A percentile compares a stretch with the other conserved stretches of the same genome.
Evolutionary conservation across 1,140 invertebrate genomes (phyloP).

Genomic region (Ceratina australensis): DNA sequence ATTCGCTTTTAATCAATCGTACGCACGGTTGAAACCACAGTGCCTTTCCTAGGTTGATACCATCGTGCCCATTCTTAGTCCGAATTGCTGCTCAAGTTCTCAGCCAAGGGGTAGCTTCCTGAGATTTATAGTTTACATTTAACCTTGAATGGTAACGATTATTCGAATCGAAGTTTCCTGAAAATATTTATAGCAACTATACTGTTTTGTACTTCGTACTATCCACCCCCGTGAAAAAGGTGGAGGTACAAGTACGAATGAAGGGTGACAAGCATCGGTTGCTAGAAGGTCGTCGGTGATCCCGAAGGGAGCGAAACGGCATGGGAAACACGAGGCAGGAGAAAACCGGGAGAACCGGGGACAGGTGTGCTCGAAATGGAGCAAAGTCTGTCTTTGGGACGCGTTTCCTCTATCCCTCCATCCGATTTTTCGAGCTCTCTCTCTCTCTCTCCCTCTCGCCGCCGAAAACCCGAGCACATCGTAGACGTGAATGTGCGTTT

Average conservation of each 20-base stretch:
- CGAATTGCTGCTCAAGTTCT: too few species aligned
- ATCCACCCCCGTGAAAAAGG: not conserved
- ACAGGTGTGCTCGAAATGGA: slow-evolving; percentile 74
- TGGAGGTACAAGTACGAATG: too few species aligned
- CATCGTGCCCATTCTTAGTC: too few species aligned
- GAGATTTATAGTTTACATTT: too few species aligned
- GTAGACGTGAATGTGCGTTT: slow-evolving; percentile 71
- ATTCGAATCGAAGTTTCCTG: too few species aligned
- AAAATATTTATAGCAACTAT: too few species aligned
- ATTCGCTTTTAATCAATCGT: too few species aligned
- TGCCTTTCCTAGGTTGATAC: too few species aligned
- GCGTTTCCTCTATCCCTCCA: slow-evolving; percentile 56
- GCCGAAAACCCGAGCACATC: slow-evolving; percentile 64
- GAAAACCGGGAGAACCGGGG: slow-evolving; percentile 54
- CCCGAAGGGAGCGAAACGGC: not conserved
- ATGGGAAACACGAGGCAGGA: slow-evolving; percentile 57
- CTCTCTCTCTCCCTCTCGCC: slow-evolving; percentile 55
- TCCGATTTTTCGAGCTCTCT: slow-evolving; percentile 36
- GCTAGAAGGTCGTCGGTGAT: not conserved
- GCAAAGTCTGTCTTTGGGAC: slow-evolving; percentile 62
- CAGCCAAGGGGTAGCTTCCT: too few species aligned
- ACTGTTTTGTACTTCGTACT: too few species aligned
- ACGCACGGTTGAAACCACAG: too few species aligned
- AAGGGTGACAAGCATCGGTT: not conserved
- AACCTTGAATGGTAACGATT: not conserved